phyloP scores from a whole-genome alignment of 2,113 vertebrate species.

The Pterocles orientalis region DNA sequence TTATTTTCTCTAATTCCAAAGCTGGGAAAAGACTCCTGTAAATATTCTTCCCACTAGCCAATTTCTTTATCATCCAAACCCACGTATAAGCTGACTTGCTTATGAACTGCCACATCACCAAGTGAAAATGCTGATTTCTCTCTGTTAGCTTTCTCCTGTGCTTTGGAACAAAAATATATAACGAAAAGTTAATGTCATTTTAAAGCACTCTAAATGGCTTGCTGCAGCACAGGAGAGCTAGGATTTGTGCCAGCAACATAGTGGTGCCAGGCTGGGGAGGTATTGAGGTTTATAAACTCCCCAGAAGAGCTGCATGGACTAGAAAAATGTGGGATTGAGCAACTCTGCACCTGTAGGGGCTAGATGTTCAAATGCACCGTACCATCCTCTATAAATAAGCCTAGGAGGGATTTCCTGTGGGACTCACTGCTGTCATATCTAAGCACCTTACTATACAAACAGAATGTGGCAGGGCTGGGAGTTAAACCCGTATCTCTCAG shows the following conservation, averaged over 20 bases:
- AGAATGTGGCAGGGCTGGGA: not conserved
- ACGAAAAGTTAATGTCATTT: constrained; percentile 35
- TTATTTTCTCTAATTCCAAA: constrained; percentile 65
- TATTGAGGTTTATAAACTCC: not conserved
- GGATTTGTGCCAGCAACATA: not conserved
- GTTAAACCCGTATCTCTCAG: not conserved
- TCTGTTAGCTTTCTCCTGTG: constrained; percentile 36
- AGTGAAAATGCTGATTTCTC: constrained; percentile 48
- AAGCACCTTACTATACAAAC: not conserved
- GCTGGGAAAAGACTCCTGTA: constrained; percentile 51
- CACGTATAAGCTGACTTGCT: constrained; percentile 37
- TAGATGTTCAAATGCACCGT: not conserved
- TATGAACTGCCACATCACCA: constrained; percentile 38
- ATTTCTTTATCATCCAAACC: constrained; percentile 35
- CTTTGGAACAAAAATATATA: constrained; percentile 45
- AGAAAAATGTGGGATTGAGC: not conserved
- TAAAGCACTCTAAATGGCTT: constrained; percentile 15
- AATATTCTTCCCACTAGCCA: constrained; percentile 64
- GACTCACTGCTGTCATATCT: not conserved
- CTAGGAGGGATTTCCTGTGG: not conserved
- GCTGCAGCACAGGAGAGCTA: not conserved
- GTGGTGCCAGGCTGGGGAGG: not conserved
- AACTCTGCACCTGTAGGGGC: not conserved
- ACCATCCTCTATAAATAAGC: not conserved
- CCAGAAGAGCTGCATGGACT: not conserved